These are phyloP conservation scores for Propithecus perrieri DNA, from an alignment of 2,797 vertebrate species.

Conservation along the genomic window DNA sequence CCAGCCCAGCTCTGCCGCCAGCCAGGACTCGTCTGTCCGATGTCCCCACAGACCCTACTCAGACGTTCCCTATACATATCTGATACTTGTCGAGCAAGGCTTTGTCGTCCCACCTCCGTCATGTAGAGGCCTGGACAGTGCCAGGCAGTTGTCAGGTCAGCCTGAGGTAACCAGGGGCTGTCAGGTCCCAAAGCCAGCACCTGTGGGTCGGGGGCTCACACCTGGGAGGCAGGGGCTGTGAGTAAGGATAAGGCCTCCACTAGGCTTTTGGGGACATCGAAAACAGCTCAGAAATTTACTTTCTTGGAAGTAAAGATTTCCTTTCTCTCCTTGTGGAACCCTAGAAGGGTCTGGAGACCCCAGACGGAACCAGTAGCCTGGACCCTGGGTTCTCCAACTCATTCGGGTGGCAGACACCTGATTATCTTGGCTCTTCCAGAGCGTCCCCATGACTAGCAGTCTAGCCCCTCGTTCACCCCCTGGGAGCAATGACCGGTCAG, in stretches of 20 bases:
- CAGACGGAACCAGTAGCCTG: background rate
- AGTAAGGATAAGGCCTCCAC: rapidly evolving
- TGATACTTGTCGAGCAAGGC: rapidly evolving
- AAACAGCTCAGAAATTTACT: background rate
- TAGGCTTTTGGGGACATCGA: background rate
- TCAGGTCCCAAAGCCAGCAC: background rate
- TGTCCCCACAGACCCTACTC: background rate
- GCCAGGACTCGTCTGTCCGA: background rate
- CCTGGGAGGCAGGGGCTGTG: background rate
- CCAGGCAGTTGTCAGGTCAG: background rate
- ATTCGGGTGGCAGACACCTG: rapidly evolving
- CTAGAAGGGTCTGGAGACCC: background rate
- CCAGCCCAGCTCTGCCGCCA: background rate
- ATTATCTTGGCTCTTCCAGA: background rate
- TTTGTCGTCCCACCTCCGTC: rapidly evolving
- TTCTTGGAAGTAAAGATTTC: background rate
- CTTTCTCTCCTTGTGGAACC: background rate
- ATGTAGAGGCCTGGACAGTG: background rate
- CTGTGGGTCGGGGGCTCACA: rapidly evolving
- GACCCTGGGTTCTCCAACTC: background rate
- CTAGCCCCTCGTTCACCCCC: rapidly evolving
- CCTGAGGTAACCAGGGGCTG: rapidly evolving
- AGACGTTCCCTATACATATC: background rate
- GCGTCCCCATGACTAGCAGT: background rate
- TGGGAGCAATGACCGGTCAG: rapidly evolving